A percentile compares a stretch with the other conserved stretches of the same genome.
Evolutionary conservation across 2,888 invertebrate species (phyloP).

Genomic region (Melanargia galathea): DNA sequence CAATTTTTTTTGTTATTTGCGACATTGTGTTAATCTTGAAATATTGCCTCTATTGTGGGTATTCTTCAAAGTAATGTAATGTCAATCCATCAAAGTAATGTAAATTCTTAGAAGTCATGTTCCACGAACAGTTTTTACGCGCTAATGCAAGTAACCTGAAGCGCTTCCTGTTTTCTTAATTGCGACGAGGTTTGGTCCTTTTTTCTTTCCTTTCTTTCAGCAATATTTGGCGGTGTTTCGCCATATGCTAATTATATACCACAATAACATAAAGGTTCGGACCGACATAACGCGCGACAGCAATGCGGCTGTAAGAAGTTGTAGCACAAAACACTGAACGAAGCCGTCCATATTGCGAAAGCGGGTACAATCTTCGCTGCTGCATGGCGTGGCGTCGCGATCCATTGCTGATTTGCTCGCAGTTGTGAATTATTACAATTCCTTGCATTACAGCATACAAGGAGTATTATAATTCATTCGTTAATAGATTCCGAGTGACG

Average conservation of each 20-base stretch:
- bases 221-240: slow-evolving; percentile 24
- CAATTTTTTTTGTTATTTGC: background rate
- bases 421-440: too few species aligned
- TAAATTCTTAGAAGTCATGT: too few species aligned
- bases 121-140: slow-evolving; percentile 19
- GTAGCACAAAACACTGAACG: too few species aligned
- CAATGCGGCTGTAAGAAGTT: background rate
- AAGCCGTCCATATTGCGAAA: too few species aligned
- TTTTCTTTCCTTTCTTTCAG: slow-evolving; percentile 13
- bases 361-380: too few species aligned
- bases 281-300: background rate
- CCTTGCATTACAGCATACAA: too few species aligned
- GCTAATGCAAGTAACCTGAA: slow-evolving; percentile 28
- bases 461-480: too few species aligned
- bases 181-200: slow-evolving; percentile 5
- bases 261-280: background rate
- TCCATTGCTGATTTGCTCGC: too few species aligned
- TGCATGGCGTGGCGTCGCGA: too few species aligned
- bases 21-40: slow-evolving; percentile 9
- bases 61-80: background rate
- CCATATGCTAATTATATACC: slow-evolving; percentile 30
- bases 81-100: too few species aligned
- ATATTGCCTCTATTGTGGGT: slow-evolving; percentile 11
- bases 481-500: too few species aligned
- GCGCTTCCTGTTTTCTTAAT: slow-evolving; percentile 29